Conservation (phyloP, 2,113 vertebrate genomes). For the Rallus limicola region DNA sequence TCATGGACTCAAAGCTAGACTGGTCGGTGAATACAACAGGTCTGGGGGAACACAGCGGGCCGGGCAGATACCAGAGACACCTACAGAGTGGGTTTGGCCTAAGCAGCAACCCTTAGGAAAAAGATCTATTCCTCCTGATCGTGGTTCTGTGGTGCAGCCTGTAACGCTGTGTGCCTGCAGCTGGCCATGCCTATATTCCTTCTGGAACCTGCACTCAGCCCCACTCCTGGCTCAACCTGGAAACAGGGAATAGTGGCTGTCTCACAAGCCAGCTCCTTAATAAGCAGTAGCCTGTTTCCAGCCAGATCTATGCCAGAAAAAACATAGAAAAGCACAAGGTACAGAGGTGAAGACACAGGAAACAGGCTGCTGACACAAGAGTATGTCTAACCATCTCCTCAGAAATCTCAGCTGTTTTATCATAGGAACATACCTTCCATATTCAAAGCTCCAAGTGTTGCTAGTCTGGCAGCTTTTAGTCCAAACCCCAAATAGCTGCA, state of each 20-base stretch:
- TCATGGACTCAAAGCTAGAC: not conserved
- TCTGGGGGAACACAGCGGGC: not conserved
- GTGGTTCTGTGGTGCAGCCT: not conserved
- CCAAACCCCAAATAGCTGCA: slow-evolving; percentile 95
- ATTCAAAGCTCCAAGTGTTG: slow-evolving; percentile 89
- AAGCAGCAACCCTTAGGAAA: not conserved
- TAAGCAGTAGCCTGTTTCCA: not conserved
- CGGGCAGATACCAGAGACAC: not conserved
- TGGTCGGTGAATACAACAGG: not conserved
- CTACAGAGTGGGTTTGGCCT: not conserved
- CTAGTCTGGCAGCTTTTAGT: slow-evolving; percentile 89
- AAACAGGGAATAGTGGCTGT: not conserved
- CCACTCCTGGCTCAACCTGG: not conserved
- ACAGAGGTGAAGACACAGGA: not conserved
- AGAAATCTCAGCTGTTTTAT: not conserved
- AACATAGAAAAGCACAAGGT: not conserved
- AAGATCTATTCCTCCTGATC: not conserved
- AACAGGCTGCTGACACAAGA: not conserved
- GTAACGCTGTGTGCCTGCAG: not conserved
- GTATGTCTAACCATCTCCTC: not conserved
- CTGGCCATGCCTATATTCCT: not conserved
- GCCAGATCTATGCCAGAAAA: not conserved
- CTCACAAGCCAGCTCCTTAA: not conserved
- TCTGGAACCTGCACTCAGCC: not conserved
- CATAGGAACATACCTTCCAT: slow-evolving; percentile 80